phyloP scores from a whole-genome alignment of 1,140 invertebrate species.

The Choristoneura fumiferana region DNA sequence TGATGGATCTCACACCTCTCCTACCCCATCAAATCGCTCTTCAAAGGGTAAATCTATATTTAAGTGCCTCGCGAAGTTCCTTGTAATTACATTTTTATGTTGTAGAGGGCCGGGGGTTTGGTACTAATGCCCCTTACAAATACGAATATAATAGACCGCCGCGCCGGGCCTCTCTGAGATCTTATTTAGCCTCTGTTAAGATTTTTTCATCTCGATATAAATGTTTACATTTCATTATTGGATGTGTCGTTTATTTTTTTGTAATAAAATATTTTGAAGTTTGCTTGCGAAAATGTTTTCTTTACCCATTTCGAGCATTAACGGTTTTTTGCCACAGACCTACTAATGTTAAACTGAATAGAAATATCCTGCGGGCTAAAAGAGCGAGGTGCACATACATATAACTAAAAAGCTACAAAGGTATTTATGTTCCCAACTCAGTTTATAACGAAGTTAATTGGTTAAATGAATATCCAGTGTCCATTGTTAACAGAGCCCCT shows the following conservation, averaged over 20 bases:
- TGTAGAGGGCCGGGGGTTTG: slow-evolving; percentile 45
- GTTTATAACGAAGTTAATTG: no score
- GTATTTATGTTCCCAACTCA: no score
- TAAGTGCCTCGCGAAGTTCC: slow-evolving; percentile 61
- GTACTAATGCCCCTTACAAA: slow-evolving; percentile 67
- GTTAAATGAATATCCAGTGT: no score
- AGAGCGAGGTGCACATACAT: no score
- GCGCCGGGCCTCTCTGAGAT: slow-evolving; percentile 28
- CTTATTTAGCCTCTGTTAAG: slow-evolving; percentile 28
- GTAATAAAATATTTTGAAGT: not conserved
- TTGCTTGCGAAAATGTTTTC: not conserved
- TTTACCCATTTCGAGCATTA: no score
- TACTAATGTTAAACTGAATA: no score
- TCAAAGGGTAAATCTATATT: slow-evolving; percentile 76
- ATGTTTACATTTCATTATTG: slow-evolving; percentile 16
- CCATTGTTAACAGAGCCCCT: no score
- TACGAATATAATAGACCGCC: slow-evolving; percentile 62
- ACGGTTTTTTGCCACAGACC: no score
- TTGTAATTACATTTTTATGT: slow-evolving; percentile 76
- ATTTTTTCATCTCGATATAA: slow-evolving; percentile 9
- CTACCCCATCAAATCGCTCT: slow-evolving; percentile 59
- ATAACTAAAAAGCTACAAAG: no score
- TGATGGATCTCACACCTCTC: slow-evolving; percentile 70
- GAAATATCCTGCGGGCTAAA: no score
- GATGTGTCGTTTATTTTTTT: not conserved